Conservation (phyloP, 2,113 vertebrate species). For the Motacilla alba region DNA sequence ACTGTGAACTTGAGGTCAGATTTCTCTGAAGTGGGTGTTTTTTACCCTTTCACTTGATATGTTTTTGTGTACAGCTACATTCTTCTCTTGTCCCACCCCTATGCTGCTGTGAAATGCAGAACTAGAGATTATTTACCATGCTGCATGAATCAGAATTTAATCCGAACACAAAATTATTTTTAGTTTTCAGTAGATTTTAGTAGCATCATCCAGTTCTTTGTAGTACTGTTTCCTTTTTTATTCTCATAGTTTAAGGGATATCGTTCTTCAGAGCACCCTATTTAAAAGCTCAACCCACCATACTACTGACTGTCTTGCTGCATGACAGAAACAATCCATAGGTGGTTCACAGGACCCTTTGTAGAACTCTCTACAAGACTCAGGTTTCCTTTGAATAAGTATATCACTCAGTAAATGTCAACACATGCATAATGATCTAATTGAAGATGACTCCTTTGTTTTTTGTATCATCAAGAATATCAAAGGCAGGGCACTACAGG, state of each 20-base stretch:
- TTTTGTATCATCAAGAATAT: neutral
- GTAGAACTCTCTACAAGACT: neutral
- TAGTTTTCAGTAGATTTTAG: neutral
- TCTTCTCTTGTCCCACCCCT: conserved; percentile 41
- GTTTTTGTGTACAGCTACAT: conserved; percentile 36
- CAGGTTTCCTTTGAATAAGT: neutral
- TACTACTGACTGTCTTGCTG: neutral
- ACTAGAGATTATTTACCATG: neutral
- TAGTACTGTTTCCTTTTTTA: neutral
- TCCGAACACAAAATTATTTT: neutral
- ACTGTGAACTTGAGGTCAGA: conserved; percentile 26
- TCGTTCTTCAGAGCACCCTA: neutral
- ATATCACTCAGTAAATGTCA: neutral
- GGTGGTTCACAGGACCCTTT: neutral
- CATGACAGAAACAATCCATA: neutral
- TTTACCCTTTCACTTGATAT: conserved; percentile 6
- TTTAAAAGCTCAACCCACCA: neutral
- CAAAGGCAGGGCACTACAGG: neutral
- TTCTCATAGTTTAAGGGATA: neutral
- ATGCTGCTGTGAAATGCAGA: neutral
- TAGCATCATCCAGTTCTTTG: neutral
- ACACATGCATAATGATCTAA: neutral
- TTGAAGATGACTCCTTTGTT: neutral
- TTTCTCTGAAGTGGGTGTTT: conserved; percentile 21
- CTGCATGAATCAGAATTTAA: neutral